These are phyloP conservation scores for Drosophila atroscutellata DNA, from an alignment of 2,888 invertebrate genomes.

Conservation along the genomic window DNA sequence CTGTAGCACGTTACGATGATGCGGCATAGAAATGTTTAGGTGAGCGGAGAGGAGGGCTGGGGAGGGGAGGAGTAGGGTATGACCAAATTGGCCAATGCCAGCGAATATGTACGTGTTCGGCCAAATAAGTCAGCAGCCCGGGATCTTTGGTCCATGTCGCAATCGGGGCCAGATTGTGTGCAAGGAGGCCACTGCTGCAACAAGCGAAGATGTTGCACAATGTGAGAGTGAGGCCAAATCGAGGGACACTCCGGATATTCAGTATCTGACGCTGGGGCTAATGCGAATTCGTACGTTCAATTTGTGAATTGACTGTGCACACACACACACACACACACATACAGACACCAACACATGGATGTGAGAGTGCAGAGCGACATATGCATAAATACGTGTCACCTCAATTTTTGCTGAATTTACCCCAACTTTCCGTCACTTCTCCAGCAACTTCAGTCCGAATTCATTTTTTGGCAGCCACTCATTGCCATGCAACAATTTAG, in stretches of 20 bases:
- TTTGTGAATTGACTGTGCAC: constrained; percentile 72
- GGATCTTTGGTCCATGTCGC: constrained; percentile 49
- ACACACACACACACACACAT: constrained; percentile 38
- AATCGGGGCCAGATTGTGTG: constrained; percentile 48
- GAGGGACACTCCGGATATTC: neutral
- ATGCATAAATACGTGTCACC: constrained; percentile 79
- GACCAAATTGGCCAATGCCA: constrained; percentile 77
- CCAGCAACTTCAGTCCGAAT: constrained; percentile 30
- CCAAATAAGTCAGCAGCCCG: constrained; percentile 55
- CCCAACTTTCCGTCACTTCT: neutral
- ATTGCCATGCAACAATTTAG: constrained; percentile 61
- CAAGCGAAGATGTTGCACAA: constrained; percentile 69
- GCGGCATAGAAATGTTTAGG: constrained; percentile 7
- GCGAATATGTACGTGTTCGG: constrained; percentile 68
- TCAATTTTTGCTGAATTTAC: constrained; percentile 57
- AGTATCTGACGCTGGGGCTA: constrained; percentile 52
- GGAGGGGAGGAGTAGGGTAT: neutral
- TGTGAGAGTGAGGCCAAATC: constrained; percentile 11
- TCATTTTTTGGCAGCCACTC: constrained; percentile 59
- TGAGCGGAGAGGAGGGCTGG: neutral
- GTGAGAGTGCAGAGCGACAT: constrained; percentile 46
- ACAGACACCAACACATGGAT: constrained; percentile 3
- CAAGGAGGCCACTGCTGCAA: constrained; percentile 36
- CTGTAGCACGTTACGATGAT: constrained; percentile 65
- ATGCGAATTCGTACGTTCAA: constrained; percentile 79